Evolutionary conservation across 2,888 invertebrate genomes (phyloP), one percentile per base, ranked within the genome.

Genomic region (Amphimallon solstitiale): DNA sequence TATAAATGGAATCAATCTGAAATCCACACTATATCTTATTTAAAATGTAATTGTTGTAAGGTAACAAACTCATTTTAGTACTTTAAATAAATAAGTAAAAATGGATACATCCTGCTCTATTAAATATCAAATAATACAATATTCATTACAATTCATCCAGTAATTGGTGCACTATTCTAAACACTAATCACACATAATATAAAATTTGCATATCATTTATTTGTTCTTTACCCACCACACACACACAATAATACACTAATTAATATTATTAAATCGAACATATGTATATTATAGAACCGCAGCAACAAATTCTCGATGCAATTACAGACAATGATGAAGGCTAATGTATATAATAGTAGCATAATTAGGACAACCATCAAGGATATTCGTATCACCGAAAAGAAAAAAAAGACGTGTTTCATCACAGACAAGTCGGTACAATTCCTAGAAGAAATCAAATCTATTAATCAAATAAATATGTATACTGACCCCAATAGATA

Each of bases 321-420:
- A 56, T 56, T 56, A 56, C 10, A 43, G 40, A 43, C 29, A 56
- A 56, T 56, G 40, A 56, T 43, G 43, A 56, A 56, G 14, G 43
- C 56, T 56, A 56, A 43, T 56, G 43, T 14, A 43, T 23, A 56
- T 56, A 56, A 56, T 43, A 14, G 56, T 14, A 10, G 12, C 23
- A 43, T 56, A 56, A 56, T 56, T 56, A 56, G 56, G 56, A 56
- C 56, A 43, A 15, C 21, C 23, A 29, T 56, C 56, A 56, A 56
- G 56, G 56, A 56, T 56, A 56, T 21, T 56, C 15, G 23, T 29
- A 40, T 29, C 29, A 23, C 43, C 56, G 19, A 56, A 56, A 40
- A 38, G 15, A 56, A 19, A 54, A 29, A 29, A 38, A 23, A 56
- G 45, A 54, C 40, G 40, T 38, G 54, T 56, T n/a, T 56, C 23